Evolutionary conservation across 2,113 vertebrate species (phyloP).

Genomic region (Heterocephalus glaber): DNA sequence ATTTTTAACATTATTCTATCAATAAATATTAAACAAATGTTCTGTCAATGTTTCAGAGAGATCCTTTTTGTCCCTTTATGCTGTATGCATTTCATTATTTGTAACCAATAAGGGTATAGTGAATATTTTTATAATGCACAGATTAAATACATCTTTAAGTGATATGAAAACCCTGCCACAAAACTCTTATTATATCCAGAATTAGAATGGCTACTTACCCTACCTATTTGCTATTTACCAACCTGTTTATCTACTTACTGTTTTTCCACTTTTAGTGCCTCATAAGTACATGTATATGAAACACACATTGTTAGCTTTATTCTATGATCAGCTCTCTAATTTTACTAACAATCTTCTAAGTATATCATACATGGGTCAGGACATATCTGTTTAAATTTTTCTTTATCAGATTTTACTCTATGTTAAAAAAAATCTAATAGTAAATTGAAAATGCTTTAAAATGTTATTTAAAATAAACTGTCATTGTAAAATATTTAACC

Average conservation of each 20-base stretch:
- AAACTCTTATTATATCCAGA: not conserved
- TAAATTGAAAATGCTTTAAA: not conserved
- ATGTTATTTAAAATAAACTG: not conserved
- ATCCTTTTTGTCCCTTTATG: not conserved
- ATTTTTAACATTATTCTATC: constrained; percentile 19
- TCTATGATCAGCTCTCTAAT: not conserved
- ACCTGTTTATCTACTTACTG: not conserved
- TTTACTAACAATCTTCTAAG: not conserved
- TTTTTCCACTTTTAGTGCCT: not conserved
- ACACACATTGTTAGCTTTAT: not conserved
- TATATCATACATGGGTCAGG: not conserved
- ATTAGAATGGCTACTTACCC: not conserved
- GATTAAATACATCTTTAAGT: not conserved
- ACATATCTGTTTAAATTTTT: not conserved
- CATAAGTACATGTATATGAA: not conserved
- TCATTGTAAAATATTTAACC: not conserved
- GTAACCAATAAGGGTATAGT: not conserved
- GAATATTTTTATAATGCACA: not conserved
- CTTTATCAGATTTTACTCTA: not conserved
- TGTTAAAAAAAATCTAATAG: not conserved
- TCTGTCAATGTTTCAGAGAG: not conserved
- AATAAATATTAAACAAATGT: not conserved
- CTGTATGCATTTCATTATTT: not conserved
- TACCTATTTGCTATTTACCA: not conserved
- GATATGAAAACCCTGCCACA: not conserved